Evolutionary conservation across 2,888 invertebrate species (phyloP).

Genomic region (Leptogaster cylindrica): DNA sequence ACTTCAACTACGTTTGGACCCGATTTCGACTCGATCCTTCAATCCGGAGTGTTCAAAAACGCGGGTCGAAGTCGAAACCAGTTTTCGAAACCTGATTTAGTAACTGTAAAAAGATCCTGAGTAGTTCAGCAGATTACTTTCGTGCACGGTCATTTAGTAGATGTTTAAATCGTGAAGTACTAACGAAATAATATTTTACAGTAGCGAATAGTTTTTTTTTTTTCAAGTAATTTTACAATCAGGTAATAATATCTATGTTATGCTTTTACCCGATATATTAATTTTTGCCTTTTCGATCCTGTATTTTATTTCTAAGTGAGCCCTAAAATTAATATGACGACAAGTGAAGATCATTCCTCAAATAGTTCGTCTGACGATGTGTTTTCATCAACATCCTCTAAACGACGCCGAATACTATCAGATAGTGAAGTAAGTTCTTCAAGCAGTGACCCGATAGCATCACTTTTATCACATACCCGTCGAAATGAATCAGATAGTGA

Average conservation of each 20-base stretch:
- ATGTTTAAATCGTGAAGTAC: no score
- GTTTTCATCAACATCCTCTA: constrained; percentile 9
- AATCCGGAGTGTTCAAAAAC: no score
- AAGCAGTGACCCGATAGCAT: constrained; percentile 21
- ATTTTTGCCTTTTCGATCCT: not conserved
- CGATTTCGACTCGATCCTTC: no score
- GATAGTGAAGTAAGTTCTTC: constrained; percentile 26
- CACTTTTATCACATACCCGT: not conserved
- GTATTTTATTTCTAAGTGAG: not conserved
- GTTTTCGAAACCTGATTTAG: no score
- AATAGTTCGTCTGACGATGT: constrained; percentile 15
- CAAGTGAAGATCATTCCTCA: constrained; percentile 13
- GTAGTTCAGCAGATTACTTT: no score
- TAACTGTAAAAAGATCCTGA: no score
- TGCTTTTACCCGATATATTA: constrained; percentile 9
- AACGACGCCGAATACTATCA: constrained; percentile 22
- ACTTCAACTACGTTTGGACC: no score
- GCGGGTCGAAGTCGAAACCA: no score
- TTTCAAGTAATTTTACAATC: not conserved
- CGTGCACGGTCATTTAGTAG: no score
- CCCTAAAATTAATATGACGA: constrained; percentile 6
- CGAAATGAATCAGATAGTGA: constrained; percentile 20
- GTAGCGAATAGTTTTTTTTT: no score
- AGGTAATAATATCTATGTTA: not conserved
- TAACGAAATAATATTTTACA: no score